phyloP scores from a whole-genome alignment of 2,797 vertebrate genomes.

The Lophotriccus pileatus region DNA sequence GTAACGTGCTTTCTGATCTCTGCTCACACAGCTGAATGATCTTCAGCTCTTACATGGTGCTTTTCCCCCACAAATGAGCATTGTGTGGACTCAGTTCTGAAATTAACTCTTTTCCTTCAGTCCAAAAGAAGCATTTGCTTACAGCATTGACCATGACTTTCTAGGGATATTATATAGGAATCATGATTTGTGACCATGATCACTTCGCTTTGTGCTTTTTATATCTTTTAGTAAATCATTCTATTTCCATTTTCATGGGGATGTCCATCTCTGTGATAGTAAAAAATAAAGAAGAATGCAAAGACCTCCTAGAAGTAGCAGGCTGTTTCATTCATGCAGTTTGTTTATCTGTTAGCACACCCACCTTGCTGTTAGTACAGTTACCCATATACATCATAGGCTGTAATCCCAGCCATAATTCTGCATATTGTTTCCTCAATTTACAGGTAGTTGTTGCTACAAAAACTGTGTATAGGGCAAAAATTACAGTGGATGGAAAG shows the following conservation, averaged over 20 bases:
- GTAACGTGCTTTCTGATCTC: neutral
- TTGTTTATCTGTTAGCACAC: neutral
- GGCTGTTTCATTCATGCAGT: neutral
- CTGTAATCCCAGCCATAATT: neutral
- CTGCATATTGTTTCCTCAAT: neutral
- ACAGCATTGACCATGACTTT: neutral
- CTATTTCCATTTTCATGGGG: neutral
- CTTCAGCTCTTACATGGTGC: neutral
- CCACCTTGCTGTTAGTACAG: neutral
- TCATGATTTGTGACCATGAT: neutral
- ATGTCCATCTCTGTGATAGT: neutral
- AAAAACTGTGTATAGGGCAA: neutral
- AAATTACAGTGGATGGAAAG: neutral
- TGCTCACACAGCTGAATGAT: neutral
- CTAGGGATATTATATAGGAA: neutral
- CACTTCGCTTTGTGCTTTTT: neutral
- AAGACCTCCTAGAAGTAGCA: neutral
- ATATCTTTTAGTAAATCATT: neutral
- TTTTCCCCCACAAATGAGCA: neutral
- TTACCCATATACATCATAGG: neutral
- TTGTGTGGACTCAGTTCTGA: neutral
- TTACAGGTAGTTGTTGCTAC: neutral
- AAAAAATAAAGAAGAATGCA: neutral
- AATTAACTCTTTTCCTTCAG: neutral
- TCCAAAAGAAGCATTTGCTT: neutral